phyloP scores from a whole-genome alignment of 2,888 invertebrate genomes.

The Panorpa germanica region DNA sequence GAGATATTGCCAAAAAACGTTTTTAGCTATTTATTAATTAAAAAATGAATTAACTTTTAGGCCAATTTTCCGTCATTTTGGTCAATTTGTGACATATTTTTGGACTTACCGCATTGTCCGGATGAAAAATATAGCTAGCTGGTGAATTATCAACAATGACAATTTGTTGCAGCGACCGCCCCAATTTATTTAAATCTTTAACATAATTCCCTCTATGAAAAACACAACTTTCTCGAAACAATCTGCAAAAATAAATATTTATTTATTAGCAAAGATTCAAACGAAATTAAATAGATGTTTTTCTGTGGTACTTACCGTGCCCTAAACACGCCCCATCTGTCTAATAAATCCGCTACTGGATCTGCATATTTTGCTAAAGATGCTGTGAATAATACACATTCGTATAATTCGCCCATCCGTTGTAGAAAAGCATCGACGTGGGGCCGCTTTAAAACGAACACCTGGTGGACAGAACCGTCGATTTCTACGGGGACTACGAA shows the following conservation, averaged over 20 bases:
- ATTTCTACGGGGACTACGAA: slow-evolving; percentile 99
- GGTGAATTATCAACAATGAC: slow-evolving; percentile 99
- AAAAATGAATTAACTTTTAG: too few relatives aligned
- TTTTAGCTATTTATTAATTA: too few relatives aligned
- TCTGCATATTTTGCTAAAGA: slow-evolving; percentile 99
- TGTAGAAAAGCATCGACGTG: slow-evolving; percentile 98
- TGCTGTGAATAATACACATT: slow-evolving; percentile 98
- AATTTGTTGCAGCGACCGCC: slow-evolving; percentile 88
- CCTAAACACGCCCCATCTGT: slow-evolving; percentile 93
- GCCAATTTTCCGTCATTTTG: too few relatives aligned
- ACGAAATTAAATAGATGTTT: too few relatives aligned
- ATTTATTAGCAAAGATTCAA: too few relatives aligned
- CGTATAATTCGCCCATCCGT: slow-evolving; percentile 95
- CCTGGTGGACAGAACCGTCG: slow-evolving; percentile 96
- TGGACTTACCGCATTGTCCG: slow-evolving; percentile 98
- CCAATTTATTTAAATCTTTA: slow-evolving; percentile 95
- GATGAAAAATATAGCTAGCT: slow-evolving; percentile 99
- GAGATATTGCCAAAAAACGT: too few relatives aligned
- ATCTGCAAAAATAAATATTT: too few relatives aligned
- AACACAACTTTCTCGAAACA: slow-evolving; percentile 99
- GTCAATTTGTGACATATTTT: too few relatives aligned
- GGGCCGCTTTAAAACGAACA: slow-evolving; percentile 96
- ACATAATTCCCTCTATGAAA: slow-evolving; percentile 99
- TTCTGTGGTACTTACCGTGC: too few relatives aligned
- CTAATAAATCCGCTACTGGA: slow-evolving; percentile 95